Conservation (phyloP, 2,888 invertebrate species). For the Teinopalpus imperialis region DNA sequence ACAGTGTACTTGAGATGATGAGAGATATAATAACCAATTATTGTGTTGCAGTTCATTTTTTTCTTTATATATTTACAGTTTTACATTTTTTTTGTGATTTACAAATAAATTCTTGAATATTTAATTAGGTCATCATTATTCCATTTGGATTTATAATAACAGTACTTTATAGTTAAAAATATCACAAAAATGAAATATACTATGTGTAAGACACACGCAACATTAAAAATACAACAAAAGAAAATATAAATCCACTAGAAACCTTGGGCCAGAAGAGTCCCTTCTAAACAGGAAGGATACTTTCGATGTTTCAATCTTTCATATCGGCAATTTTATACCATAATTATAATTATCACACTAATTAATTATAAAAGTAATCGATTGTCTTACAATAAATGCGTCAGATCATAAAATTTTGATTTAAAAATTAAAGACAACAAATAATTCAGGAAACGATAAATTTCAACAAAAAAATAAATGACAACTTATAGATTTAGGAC, state of each 20-base stretch:
- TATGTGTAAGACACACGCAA: conserved; percentile 83
- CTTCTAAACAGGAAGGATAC: conserved; percentile 82
- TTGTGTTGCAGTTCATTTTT: conserved; percentile 80
- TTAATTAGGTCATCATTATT: conserved; percentile 82
- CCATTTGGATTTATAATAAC: conserved; percentile 81
- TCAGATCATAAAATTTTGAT: conserved; percentile 82
- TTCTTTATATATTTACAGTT: conserved; percentile 82
- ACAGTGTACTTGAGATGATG: conserved; percentile 72
- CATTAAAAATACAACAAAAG: conserved; percentile 82
- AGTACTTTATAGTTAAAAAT: conserved; percentile 83
- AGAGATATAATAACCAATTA: conserved; percentile 76
- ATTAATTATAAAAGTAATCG: conserved; percentile 81
- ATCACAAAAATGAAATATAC: conserved; percentile 83
- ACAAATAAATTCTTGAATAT: conserved; percentile 83
- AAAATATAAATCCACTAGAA: conserved; percentile 81
- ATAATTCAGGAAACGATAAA: conserved; percentile 78
- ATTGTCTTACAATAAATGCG: conserved; percentile 83
- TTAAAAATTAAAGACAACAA: conserved; percentile 80
- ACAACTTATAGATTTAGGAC: conserved; percentile 77
- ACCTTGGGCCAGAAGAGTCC: conserved; percentile 80
- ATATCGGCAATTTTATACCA: conserved; percentile 80
- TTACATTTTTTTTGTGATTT: conserved; percentile 82
- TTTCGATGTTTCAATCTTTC: conserved; percentile 81
- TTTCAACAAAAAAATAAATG: conserved; percentile 75
- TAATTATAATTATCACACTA: conserved; percentile 80